phyloP scores from a whole-genome alignment of 1,140 invertebrate genomes.

The Trachymyrmex septentrionalis region DNA sequence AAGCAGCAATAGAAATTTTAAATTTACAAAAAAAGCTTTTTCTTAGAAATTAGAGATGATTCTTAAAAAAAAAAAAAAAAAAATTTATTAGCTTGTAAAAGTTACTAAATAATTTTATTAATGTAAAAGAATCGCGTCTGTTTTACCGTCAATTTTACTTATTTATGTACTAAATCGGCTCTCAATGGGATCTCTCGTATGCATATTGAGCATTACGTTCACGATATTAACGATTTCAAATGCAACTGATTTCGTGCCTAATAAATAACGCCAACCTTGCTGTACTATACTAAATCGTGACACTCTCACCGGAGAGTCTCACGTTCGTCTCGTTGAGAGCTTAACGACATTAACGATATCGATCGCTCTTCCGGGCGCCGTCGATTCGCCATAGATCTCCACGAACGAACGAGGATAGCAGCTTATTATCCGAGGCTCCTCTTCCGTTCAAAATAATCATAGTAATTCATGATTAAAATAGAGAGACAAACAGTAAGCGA shows the following conservation, averaged over 20 bases:
- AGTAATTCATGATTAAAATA: not conserved
- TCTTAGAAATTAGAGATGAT: no score
- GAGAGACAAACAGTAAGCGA: not conserved
- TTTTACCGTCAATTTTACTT: not conserved
- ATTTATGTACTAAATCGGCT: not conserved
- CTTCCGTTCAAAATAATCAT: constrained; percentile 18
- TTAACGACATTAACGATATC: not conserved
- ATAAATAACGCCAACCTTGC: not conserved
- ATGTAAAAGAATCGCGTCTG: no score
- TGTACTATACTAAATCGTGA: not conserved
- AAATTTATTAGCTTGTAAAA: no score
- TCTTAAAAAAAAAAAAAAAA: no score
- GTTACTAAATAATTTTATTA: no score
- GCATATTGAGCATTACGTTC: not conserved
- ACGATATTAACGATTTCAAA: not conserved
- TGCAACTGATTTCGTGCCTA: not conserved
- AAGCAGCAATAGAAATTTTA: no score
- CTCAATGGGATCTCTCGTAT: not conserved
- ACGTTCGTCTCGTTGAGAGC: not conserved
- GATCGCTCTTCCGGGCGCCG: not conserved
- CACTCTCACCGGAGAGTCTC: not conserved
- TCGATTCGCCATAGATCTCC: constrained; percentile 34
- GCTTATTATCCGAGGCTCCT: not conserved
- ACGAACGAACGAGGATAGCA: not conserved
- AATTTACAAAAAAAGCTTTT: no score